Percentiles rank a stretch among this genome's conserved stretches.
These are phyloP conservation scores for Rhagoletis zephyria DNA, from an alignment of 1,140 invertebrate genomes.

Conservation along the genomic window DNA sequence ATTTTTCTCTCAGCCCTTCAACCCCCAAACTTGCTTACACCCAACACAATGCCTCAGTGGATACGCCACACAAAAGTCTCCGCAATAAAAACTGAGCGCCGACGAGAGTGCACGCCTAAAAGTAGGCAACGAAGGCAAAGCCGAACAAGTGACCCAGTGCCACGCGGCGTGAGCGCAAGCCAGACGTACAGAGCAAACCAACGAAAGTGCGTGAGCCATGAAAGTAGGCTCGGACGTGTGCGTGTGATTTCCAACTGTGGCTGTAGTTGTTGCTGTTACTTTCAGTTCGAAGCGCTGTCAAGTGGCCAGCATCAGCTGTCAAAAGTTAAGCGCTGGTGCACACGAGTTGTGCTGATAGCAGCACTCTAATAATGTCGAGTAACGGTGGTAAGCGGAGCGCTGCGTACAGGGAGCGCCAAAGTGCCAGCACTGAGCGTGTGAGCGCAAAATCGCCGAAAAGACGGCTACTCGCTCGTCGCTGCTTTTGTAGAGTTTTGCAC, in stretches of 20 bases:
- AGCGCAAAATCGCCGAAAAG: neutral
- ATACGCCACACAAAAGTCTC: neutral
- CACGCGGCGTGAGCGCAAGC: constrained; percentile 58
- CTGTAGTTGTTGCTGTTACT: neutral
- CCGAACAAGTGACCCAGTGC: constrained; percentile 56
- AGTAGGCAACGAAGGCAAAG: neutral
- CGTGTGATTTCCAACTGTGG: neutral
- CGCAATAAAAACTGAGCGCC: constrained; percentile 53
- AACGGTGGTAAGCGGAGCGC: neutral
- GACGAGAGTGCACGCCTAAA: constrained; percentile 12
- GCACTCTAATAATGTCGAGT: neutral
- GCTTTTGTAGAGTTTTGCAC: constrained; percentile 16
- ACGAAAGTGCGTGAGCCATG: constrained; percentile 58
- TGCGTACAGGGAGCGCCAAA: neutral
- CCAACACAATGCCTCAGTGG: neutral
- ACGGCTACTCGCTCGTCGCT: neutral
- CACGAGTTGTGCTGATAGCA: too few relatives aligned
- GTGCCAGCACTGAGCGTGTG: neutral
- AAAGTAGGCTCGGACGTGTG: neutral
- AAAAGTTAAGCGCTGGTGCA: neutral
- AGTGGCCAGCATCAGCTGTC: constrained; percentile 15
- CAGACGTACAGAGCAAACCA: constrained; percentile 70
- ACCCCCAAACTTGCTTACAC: neutral
- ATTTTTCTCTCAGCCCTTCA: neutral
- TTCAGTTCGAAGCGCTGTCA: neutral